Evolutionary conservation across 2,113 vertebrate species (phyloP).

Genomic region (Budorcas taxicolor): DNA sequence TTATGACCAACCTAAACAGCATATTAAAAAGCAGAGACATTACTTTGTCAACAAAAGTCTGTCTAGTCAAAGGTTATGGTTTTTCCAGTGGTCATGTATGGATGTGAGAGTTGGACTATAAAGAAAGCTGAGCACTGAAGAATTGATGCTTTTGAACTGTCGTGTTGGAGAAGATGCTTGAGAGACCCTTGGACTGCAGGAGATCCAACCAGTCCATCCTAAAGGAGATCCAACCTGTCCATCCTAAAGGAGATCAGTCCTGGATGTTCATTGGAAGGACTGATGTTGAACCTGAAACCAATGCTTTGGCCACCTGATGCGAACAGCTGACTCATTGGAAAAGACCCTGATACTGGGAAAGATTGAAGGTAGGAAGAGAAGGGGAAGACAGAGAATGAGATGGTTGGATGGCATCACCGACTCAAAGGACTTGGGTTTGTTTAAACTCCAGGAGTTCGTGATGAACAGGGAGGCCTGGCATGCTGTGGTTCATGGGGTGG

Average conservation of each 20-base stretch:
- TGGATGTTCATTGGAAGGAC: background rate
- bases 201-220: background rate
- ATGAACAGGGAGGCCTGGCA: background rate
- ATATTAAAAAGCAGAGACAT: background rate
- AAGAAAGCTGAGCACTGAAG: background rate
- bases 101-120: background rate
- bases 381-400: background rate
- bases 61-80: background rate
- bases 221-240: background rate
- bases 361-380: background rate
- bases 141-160: background rate
- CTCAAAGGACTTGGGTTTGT: background rate
- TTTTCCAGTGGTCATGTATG: background rate
- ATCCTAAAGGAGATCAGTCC: background rate
- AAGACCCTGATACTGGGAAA: background rate
- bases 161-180: background rate
- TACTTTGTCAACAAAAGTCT: background rate
- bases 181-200: background rate
- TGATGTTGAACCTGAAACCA: background rate
- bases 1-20: background rate
- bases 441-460: background rate
- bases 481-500: rapidly evolving
- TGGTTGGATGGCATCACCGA: background rate
- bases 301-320: background rate
- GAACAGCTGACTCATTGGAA: background rate